phyloP scores from a whole-genome alignment of 2,797 vertebrate species.

The Falco naumanni region DNA sequence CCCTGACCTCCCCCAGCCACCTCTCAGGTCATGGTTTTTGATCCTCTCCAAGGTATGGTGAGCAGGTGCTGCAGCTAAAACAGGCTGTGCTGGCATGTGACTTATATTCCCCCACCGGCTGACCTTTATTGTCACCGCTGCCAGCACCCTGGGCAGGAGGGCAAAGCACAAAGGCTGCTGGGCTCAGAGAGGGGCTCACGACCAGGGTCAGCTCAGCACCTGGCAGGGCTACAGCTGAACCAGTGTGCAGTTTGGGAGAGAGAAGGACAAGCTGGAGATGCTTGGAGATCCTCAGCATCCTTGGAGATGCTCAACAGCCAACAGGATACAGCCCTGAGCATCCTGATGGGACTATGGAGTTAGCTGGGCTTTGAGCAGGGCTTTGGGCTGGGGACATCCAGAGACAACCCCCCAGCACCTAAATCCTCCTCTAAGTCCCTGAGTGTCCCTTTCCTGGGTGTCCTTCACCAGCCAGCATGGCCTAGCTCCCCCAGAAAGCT shows the following conservation, averaged over 20 bases:
- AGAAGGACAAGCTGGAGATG: background rate
- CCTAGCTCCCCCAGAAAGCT: background rate
- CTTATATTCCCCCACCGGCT: background rate
- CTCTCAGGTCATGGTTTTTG: background rate
- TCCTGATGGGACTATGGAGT: background rate
- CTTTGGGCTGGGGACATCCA: background rate
- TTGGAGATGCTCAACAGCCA: background rate
- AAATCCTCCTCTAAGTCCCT: background rate
- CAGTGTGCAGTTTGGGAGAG: background rate
- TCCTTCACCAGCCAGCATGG: rapidly evolving
- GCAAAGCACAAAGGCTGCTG: background rate
- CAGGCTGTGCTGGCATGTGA: background rate
- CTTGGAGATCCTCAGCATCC: background rate
- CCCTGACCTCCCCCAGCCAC: background rate
- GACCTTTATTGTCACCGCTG: background rate
- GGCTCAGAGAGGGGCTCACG: background rate
- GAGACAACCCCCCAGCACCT: background rate
- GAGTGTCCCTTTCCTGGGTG: background rate
- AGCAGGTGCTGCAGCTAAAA: conserved; percentile 33
- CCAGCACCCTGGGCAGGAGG: background rate
- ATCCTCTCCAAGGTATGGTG: background rate
- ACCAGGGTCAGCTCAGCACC: background rate
- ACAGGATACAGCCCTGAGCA: background rate
- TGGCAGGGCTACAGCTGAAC: background rate
- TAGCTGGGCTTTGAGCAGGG: background rate